Percentiles rank a stretch among this genome's conserved stretches.
These are phyloP conservation scores for Hepsetus odoe DNA, from an alignment of 2,113 vertebrate genomes.

Conservation along the genomic window DNA sequence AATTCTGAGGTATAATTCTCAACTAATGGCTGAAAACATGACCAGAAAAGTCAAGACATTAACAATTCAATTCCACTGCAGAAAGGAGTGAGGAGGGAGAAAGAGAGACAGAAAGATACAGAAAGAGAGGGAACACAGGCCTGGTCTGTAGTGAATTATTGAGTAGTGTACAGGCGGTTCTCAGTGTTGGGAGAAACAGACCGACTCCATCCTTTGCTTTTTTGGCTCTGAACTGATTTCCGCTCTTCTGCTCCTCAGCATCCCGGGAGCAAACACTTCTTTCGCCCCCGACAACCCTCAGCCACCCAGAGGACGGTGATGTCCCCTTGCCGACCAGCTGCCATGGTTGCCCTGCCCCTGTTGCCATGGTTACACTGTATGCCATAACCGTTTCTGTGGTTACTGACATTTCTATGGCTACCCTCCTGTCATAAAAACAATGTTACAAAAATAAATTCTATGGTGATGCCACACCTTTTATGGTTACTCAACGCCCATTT, in stretches of 20 bases:
- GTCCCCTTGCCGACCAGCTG: too few relatives aligned
- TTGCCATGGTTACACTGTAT: too few relatives aligned
- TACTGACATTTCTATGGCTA: too few relatives aligned
- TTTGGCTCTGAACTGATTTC: background rate
- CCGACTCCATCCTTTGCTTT: background rate
- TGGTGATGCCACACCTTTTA: background rate
- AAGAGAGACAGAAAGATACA: background rate
- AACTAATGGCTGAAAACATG: background rate
- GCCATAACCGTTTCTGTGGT: too few relatives aligned
- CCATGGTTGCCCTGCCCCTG: too few relatives aligned
- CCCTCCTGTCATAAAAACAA: too few relatives aligned
- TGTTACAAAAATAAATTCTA: background rate
- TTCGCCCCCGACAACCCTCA: background rate
- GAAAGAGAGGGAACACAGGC: background rate
- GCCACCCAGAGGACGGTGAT: too few relatives aligned
- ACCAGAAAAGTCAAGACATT: too few relatives aligned
- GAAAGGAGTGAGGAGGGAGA: background rate
- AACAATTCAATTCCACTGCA: background rate
- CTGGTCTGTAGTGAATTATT: slow-evolving; percentile 26
- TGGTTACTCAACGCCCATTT: too few relatives aligned
- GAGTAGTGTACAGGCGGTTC: background rate
- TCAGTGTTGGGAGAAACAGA: background rate
- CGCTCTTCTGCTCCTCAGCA: background rate
- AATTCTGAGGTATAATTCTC: background rate
- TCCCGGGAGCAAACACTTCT: background rate